Base-by-base conservation (phyloP, 2,888 invertebrate genomes). In the Lepidochitona cinerea region DNA sequence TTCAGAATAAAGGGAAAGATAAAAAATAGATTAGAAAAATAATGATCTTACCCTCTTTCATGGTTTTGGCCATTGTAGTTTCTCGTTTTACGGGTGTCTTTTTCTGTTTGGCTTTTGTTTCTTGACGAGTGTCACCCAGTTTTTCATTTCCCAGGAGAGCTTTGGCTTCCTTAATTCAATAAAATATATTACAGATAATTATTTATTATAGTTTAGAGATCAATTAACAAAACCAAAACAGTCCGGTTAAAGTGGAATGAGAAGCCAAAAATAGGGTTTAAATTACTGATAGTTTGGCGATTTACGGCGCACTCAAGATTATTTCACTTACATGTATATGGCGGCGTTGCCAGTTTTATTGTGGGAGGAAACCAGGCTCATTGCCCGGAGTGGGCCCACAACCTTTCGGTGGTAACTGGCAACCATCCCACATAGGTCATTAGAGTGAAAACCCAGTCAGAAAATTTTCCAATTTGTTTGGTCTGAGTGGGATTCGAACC, bases 41-140 rank as follows among this genome's bases (percentile, higher is more conserved):
- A n/a, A n/a, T n/a, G n/a, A n/a, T n/a, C 74, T 59, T 77, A 88
- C 89, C 88, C 83, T 89, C 89, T 75, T 82, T 85, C 72, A 87
- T 80, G 7, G 87, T 85, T 74, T 86, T 84, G 41, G 81, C 82
- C 54, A 89, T 89, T 35, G 88, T 87, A 32, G 72, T 75, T 14
- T 79, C 79, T 69, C 84, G 77, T 71, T 86, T 86, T 2, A 80
- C 75, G n/a, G 81, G 26, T 37, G 68, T 78, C 65, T 75, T 82
- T 76, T 64, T 77, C 70, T 75, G 75, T 68, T 79, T 81, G 33
- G 75, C 54, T 71, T 83, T 81, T 23, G 87, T 86, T 68, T 86
- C 87, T 67, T 81, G 81, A 52, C 89, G 79, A 3, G 89, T 87
- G 72, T 88, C 89, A 12, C 85, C 88, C 23, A 89, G 79, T 66